Percentiles rank a stretch among this genome's conserved stretches.
These are phyloP conservation scores for Ameiurus melas DNA, from an alignment of 2,113 vertebrate genomes.

Conservation along the genomic window DNA sequence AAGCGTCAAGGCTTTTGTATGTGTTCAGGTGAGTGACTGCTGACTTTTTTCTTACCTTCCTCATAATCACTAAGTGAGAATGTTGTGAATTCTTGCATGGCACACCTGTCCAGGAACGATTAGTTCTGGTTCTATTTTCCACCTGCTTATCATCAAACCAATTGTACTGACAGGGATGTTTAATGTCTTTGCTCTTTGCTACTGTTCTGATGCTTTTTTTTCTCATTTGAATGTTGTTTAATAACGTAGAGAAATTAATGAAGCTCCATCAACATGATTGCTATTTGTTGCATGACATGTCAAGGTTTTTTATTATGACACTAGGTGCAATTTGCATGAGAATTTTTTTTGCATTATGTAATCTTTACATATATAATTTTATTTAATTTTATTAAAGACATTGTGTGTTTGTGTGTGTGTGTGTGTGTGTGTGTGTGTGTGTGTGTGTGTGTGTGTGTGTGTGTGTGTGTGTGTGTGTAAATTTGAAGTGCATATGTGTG, in stretches of 20 bases:
- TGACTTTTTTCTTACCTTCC: neutral
- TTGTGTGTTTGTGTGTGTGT: too few relatives aligned
- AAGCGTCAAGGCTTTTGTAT: too few relatives aligned
- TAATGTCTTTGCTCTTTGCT: neutral
- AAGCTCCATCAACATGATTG: neutral
- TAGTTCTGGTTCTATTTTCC: neutral
- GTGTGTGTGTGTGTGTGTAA: too few relatives aligned
- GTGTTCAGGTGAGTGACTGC: neutral
- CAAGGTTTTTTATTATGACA: neutral
- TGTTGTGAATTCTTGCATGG: too few relatives aligned
- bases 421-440: too few relatives aligned
- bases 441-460: too few relatives aligned
- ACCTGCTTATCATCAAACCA: neutral
- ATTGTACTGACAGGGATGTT: neutral
- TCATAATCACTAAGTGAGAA: neutral
- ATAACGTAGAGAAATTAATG: neutral
- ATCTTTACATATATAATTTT: neutral
- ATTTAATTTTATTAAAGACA: too few relatives aligned
- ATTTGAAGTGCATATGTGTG: too few relatives aligned
- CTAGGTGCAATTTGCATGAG: neutral
- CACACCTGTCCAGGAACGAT: too few relatives aligned
- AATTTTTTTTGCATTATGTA: neutral
- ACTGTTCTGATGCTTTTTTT: neutral
- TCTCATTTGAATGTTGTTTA: neutral
- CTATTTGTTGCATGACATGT: neutral